Conservation (phyloP, 2,113 vertebrate species). For the Toxotes jaculatrix region DNA sequence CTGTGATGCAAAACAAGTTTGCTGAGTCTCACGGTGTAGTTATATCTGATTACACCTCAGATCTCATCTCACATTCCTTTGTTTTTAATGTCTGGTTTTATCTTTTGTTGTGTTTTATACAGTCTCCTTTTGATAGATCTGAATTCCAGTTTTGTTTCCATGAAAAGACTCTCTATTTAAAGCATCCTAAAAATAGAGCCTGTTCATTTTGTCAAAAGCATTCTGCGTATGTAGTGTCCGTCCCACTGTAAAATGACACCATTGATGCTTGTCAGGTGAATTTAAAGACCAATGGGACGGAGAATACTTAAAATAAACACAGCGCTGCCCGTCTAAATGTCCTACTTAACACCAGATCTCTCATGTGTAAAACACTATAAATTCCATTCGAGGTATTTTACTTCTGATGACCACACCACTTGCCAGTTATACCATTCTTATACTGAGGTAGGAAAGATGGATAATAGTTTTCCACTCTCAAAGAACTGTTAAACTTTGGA, state of each 20-base stretch:
- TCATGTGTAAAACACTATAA: slow-evolving; percentile 29
- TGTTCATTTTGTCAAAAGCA: slow-evolving; percentile 47
- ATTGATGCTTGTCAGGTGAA: slow-evolving; percentile 72
- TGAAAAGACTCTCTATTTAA: slow-evolving; percentile 67
- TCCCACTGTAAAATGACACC: slow-evolving; percentile 73
- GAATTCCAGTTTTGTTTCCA: slow-evolving; percentile 55
- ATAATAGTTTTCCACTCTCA: slow-evolving; percentile 3
- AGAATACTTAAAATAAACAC: slow-evolving; percentile 80
- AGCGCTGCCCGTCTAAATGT: slow-evolving; percentile 37
- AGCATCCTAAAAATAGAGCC: slow-evolving; percentile 75
- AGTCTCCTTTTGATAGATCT: slow-evolving; percentile 18
- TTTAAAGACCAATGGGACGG: slow-evolving; percentile 66
- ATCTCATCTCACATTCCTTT: background rate
- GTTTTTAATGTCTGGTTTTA: background rate
- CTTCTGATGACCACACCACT: slow-evolving; percentile 20
- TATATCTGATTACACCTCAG: background rate
- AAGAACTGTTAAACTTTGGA: background rate
- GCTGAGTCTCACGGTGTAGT: background rate
- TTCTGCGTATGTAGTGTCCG: slow-evolving; percentile 37
- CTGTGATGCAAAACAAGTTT: background rate
- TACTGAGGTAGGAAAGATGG: background rate
- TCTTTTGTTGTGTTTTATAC: background rate
- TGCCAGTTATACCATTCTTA: background rate
- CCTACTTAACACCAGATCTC: slow-evolving; percentile 64
- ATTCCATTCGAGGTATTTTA: slow-evolving; percentile 9